A percentile compares a stretch with the other conserved stretches of the same genome.
These are phyloP conservation scores for Raillietiella orientalis DNA, from an alignment of 2,888 invertebrate genomes.

Conservation along the genomic window DNA sequence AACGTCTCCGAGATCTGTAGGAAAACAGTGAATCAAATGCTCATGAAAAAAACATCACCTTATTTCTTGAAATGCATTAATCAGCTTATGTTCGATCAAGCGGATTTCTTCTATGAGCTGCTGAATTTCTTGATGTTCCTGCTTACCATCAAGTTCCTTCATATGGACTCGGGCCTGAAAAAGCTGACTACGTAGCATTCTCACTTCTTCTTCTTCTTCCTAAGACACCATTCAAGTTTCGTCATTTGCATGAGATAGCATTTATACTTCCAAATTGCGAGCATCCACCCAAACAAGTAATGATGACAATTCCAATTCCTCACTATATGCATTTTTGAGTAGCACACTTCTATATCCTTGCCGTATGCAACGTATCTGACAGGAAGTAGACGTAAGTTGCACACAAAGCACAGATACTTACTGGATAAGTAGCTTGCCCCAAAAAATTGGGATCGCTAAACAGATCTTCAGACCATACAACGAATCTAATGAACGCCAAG, in stretches of 20 bases:
- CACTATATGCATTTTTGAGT: slow-evolving; percentile 59
- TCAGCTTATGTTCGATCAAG: no score
- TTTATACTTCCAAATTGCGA: slow-evolving; percentile 14
- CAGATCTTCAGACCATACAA: slow-evolving; percentile 80
- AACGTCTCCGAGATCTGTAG: no score
- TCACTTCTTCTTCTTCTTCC: slow-evolving; percentile 1
- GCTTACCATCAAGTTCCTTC: no score
- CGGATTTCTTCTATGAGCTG: no score
- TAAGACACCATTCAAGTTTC: not conserved
- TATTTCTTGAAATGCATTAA: no score
- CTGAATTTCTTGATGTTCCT: no score
- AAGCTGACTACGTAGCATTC: not conserved
- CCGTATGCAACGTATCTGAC: slow-evolving; percentile 30
- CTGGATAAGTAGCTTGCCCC: slow-evolving; percentile 75
- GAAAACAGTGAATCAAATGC: no score
- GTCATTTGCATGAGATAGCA: not conserved
- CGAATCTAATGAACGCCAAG: slow-evolving; percentile 42
- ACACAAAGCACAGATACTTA: slow-evolving; percentile 14
- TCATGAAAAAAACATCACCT: no score
- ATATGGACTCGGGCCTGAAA: no score
- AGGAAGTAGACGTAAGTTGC: slow-evolving; percentile 4
- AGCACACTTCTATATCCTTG: slow-evolving; percentile 70
- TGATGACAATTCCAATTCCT: slow-evolving; percentile 67
- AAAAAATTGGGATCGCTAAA: slow-evolving; percentile 90
- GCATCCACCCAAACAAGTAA: slow-evolving; percentile 48